Conservation (phyloP, 2,797 vertebrate genomes). For the Lacerta viridis region DNA sequence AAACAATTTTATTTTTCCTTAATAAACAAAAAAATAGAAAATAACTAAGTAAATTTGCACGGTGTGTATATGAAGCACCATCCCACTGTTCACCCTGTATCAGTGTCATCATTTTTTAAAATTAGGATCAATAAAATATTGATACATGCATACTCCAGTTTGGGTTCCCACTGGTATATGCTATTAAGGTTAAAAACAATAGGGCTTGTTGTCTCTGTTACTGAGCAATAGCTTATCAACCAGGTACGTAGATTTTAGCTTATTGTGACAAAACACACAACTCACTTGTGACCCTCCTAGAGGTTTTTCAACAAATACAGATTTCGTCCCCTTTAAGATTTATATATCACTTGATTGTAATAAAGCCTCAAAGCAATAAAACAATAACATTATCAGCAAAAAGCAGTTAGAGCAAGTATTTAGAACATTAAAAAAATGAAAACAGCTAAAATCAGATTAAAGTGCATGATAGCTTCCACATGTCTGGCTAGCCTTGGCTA, state of each 20-base stretch:
- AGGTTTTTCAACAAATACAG: background rate
- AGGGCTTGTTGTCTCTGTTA: background rate
- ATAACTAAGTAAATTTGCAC: background rate
- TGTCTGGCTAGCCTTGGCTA: too few relatives aligned
- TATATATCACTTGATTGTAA: too few relatives aligned
- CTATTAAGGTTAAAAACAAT: background rate
- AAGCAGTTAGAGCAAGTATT: too few relatives aligned
- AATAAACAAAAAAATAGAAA: slow-evolving; percentile 10
- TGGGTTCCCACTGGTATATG: background rate
- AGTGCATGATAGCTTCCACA: too few relatives aligned
- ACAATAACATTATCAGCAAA: too few relatives aligned
- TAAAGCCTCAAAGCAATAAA: too few relatives aligned
- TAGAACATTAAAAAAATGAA: too few relatives aligned
- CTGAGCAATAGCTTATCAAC: background rate
- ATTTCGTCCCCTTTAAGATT: background rate
- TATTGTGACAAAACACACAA: background rate
- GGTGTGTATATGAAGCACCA: background rate
- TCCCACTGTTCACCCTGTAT: background rate
- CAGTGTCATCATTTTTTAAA: background rate
- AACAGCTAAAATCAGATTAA: too few relatives aligned
- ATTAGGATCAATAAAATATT: background rate
- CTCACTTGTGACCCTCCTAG: background rate
- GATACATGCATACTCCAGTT: background rate
- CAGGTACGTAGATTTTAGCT: background rate
- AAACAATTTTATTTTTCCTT: background rate